Percentiles rank a stretch among this genome's conserved stretches.
These are phyloP conservation scores for Tetraodon nigroviridis DNA, from an alignment of 2,113 vertebrate species.

Conservation along the genomic window DNA sequence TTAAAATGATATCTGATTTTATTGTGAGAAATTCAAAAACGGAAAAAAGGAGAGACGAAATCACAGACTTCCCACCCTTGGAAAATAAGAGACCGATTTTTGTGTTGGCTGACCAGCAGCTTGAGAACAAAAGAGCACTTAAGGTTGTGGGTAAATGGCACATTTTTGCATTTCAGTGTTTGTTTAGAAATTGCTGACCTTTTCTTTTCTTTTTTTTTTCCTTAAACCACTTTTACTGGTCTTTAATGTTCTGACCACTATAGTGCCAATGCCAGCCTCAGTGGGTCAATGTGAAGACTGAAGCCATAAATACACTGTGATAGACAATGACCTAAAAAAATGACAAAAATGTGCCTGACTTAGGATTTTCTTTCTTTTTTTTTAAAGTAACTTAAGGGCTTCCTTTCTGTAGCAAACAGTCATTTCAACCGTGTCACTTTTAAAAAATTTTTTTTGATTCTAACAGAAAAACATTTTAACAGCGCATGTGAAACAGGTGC, in stretches of 20 bases:
- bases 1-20: constrained; percentile 8
- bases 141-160: constrained; percentile 57
- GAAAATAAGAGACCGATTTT: constrained; percentile 49
- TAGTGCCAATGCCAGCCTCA: constrained; percentile 77
- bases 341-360: constrained; percentile 55
- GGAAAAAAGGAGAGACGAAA: neutral
- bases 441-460: constrained; percentile 33
- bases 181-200: constrained; percentile 49
- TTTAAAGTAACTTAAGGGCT: constrained; percentile 61
- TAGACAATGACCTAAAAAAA: constrained; percentile 57
- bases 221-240: constrained; percentile 35
- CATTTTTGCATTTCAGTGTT: constrained; percentile 52
- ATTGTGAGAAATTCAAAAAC: neutral
- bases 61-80: constrained; percentile 32
- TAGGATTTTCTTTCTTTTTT: constrained; percentile 29
- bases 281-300: constrained; percentile 79
- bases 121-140: constrained; percentile 65
- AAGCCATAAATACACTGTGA: constrained; percentile 80
- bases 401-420: constrained; percentile 67
- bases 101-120: constrained; percentile 38
- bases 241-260: constrained; percentile 72
- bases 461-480: constrained; percentile 46
- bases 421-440: constrained; percentile 66
- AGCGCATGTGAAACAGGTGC: constrained; percentile 71
- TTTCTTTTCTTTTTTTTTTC: constrained; percentile 16